A percentile compares a stretch with the other conserved stretches of the same genome.
Evolutionary conservation across 1,140 invertebrate species (phyloP).

Genomic region (Bombus terrestris): DNA sequence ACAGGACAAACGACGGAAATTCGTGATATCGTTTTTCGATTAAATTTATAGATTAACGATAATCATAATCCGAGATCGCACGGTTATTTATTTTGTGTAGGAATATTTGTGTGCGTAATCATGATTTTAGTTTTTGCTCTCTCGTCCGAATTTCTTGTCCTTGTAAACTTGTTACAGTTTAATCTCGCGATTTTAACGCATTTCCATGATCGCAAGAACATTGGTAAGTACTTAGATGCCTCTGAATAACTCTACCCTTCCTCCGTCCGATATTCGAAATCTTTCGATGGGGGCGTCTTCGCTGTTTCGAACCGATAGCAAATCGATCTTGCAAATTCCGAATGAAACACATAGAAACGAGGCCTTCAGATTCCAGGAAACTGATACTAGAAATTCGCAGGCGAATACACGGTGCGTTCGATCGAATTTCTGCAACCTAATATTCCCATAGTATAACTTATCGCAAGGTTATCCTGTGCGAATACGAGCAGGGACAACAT

Average conservation of each 20-base stretch:
- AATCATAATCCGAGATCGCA: background rate
- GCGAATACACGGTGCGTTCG: background rate
- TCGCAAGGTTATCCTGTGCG: too few species aligned
- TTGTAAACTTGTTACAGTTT: background rate
- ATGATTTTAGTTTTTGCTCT: background rate
- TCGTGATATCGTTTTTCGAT: conserved; percentile 19
- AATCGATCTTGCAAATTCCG: too few species aligned
- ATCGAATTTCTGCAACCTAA: background rate
- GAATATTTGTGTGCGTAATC: background rate
- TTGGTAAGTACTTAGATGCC: too few species aligned
- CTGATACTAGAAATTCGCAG: background rate
- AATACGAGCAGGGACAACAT: too few species aligned
- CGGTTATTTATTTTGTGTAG: background rate
- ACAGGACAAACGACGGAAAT: background rate
- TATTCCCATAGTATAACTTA: background rate
- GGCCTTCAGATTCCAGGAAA: background rate
- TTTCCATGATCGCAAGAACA: too few species aligned
- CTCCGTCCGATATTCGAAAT: too few species aligned
- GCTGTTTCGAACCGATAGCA: too few species aligned
- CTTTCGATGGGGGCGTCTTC: too few species aligned
- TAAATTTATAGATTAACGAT: background rate
- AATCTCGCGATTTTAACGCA: too few species aligned
- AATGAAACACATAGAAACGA: background rate
- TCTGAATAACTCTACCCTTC: too few species aligned
- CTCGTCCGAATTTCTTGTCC: too few species aligned